Evolutionary conservation across 2,888 invertebrate genomes (phyloP), one percentile per base, ranked within the genome.

Genomic region (Tetropium fuscum): DNA sequence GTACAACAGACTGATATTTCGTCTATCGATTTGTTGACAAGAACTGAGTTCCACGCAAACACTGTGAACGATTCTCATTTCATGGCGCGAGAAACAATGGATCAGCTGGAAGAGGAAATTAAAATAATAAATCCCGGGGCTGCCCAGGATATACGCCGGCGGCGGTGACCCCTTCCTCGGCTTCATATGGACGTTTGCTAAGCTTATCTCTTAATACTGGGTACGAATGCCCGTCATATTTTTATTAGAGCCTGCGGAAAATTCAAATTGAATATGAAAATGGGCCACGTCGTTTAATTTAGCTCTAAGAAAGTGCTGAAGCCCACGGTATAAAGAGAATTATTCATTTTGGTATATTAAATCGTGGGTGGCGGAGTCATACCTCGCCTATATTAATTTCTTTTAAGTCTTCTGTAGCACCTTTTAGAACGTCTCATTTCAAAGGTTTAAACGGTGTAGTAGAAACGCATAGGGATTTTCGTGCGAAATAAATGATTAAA

Each of bases 71-170:
- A 54, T 48, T 27, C 40, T 36, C 59, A 20, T 44, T 47, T 22
- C 27, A 27, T 53, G 44, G 25, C 19, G 43, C 18, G 60, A 64
- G 63, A 51, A 65, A 67, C 64, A 67, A 63, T 64, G 60, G 40
- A 38, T 27, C 38, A 34, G 40, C 49, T 44, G 30, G 58, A 47
- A n/a, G 64, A 68, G 68, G 68, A 66, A 66, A 68, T 68, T 68
- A 66, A 68, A 68, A 64, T 66, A 68, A 68, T 68, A 66, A 68
- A 68, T 68, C 60, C 54, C 54, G 56, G 18, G 11, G 58, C 63
- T 60, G 63, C 63, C 59, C 56, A 47, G 53, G 60, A 60, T 48
- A 55, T 27, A 36, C 41, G 34, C 41, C 44, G 43, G 16, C 53
- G 47, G 36, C 32, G 49, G 25, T 58, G 53, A 58, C 63, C 63